Evolutionary conservation across 1,140 invertebrate species (phyloP).

Genomic region (Pogonognathellus flavescens): DNA sequence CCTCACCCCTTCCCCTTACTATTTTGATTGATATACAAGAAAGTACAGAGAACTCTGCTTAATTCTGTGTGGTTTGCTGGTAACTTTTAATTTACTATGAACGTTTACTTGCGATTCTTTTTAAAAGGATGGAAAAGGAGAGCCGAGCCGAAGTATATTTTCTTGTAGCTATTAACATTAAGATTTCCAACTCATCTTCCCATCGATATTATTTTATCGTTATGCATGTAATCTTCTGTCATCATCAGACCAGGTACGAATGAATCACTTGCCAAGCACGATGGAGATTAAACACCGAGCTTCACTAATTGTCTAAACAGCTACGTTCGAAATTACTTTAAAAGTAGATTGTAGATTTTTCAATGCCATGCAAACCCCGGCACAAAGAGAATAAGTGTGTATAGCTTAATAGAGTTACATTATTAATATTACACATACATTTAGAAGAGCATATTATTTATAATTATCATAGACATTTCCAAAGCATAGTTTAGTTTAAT

Average conservation of each 20-base stretch:
- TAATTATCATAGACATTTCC: too few relatives aligned
- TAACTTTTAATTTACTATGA: too few relatives aligned
- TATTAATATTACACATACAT: background rate
- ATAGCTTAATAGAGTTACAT: background rate
- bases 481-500: too few relatives aligned
- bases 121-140: constrained; percentile 9
- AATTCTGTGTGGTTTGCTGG: too few relatives aligned
- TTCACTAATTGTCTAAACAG: constrained; percentile 24
- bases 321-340: constrained; percentile 24
- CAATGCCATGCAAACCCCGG: constrained; percentile 38
- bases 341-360: constrained; percentile 39
- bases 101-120: too few relatives aligned
- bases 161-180: constrained; percentile 25
- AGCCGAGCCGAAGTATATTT: constrained; percentile 19
- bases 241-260: constrained; percentile 47
- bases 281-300: constrained; percentile 46
- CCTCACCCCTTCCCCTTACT: too few relatives aligned
- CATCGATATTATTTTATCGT: constrained; percentile 35
- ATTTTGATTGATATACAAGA: too few relatives aligned
- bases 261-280: constrained; percentile 45
- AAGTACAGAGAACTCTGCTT: too few relatives aligned
- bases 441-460: constrained; percentile 14
- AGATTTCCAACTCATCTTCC: constrained; percentile 29
- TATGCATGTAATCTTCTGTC: constrained; percentile 48
- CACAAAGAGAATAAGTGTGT: constrained; percentile 39